A percentile compares a stretch with the other conserved stretches of the same genome.
phyloP scores from a whole-genome alignment of 2,113 vertebrate genomes.

The Podiceps cristatus region DNA sequence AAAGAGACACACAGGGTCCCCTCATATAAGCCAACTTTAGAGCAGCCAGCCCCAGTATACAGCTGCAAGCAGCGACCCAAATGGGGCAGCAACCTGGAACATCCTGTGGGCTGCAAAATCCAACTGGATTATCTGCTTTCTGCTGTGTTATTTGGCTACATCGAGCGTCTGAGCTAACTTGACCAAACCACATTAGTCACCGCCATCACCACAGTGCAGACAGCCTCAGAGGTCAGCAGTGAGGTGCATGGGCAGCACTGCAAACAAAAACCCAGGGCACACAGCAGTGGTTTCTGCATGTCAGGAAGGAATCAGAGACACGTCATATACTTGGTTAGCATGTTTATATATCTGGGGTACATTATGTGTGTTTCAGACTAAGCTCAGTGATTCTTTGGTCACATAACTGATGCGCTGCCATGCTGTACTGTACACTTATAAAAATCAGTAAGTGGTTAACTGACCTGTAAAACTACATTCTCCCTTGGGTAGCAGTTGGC shows the following conservation, averaged over 20 bases:
- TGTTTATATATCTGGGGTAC: background rate
- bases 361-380: background rate
- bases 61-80: background rate
- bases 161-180: background rate
- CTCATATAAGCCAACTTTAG: background rate
- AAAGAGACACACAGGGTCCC: background rate
- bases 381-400: background rate
- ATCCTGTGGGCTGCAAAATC: background rate
- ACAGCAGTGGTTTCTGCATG: background rate
- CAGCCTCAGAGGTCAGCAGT: background rate
- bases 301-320: background rate
- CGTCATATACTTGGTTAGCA: background rate
- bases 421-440: background rate
- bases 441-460: background rate
- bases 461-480: conserved; percentile 52
- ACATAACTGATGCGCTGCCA: background rate
- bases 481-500: conserved; percentile 31
- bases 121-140: background rate
- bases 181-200: background rate
- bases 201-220: background rate
- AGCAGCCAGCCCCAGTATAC: background rate
- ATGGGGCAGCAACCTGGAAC: background rate
- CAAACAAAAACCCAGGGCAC: background rate
- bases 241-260: background rate
- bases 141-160: background rate